phyloP scores from a whole-genome alignment of 2,113 vertebrate species.

The Ginglymostoma cirratum region DNA sequence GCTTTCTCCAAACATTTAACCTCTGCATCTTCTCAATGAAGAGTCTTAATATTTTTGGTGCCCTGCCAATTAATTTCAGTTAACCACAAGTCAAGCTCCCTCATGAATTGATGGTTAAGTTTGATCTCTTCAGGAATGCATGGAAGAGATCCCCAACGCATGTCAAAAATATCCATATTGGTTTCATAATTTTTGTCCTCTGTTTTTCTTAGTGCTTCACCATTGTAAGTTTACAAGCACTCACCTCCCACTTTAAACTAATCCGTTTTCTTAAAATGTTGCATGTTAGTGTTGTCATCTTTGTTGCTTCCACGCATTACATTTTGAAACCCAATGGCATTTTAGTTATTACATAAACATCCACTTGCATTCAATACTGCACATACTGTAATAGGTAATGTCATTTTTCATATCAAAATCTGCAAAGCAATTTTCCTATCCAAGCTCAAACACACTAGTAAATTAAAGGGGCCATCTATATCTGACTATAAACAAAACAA shows the following conservation, averaged over 20 bases:
- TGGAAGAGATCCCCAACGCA: no score
- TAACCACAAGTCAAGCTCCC: no score
- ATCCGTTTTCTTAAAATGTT: neutral
- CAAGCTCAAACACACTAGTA: neutral
- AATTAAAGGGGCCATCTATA: no score
- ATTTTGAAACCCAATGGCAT: neutral
- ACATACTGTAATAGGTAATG: neutral
- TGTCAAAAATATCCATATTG: neutral
- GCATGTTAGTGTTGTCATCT: neutral
- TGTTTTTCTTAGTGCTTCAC: neutral
- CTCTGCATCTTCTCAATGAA: no score
- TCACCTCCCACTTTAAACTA: neutral
- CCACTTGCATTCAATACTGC: neutral
- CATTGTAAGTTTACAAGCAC: neutral
- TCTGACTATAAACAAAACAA: neutral
- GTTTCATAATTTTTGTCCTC: neutral
- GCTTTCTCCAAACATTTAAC: no score
- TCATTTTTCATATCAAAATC: neutral
- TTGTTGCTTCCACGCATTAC: neutral
- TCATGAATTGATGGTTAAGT: no score
- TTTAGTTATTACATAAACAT: neutral
- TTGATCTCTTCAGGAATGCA: no score
- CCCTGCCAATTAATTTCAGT: no score
- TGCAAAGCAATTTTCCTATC: neutral
- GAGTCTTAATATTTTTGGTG: no score